These are phyloP conservation scores for Lemur catta DNA, from an alignment of 2,797 vertebrate species.

Conservation along the genomic window DNA sequence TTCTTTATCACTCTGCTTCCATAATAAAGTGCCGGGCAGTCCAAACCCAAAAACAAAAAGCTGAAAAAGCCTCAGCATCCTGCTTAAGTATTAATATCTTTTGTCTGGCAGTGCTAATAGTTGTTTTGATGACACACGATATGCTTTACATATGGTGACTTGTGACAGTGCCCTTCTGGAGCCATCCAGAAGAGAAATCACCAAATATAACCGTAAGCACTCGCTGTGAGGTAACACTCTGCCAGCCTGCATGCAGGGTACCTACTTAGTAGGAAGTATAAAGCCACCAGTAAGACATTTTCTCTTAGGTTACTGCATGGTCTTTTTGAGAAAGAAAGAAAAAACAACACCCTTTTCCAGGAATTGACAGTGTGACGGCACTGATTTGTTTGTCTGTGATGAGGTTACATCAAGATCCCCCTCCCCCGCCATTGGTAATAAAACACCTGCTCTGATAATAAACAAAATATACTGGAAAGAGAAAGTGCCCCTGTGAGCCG, in stretches of 20 bases:
- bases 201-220: slow-evolving; percentile 63
- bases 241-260: slow-evolving; percentile 81
- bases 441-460: slow-evolving; percentile 90
- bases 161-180: slow-evolving; percentile 61
- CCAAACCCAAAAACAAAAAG: not conserved
- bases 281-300: slow-evolving; percentile 81
- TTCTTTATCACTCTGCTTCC: not conserved
- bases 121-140: slow-evolving; percentile 61
- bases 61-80: not conserved
- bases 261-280: slow-evolving; percentile 84
- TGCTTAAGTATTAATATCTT: not conserved
- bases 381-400: slow-evolving; percentile 86
- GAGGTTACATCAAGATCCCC: slow-evolving; percentile 82
- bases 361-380: slow-evolving; percentile 77
- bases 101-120: not conserved
- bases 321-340: slow-evolving; percentile 81
- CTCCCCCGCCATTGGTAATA: slow-evolving; percentile 80
- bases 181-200: slow-evolving; percentile 57
- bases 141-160: slow-evolving; percentile 67
- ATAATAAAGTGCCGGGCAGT: slow-evolving; percentile 9
- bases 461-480: slow-evolving; percentile 82
- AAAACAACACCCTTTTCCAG: slow-evolving; percentile 67
- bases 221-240: slow-evolving; percentile 74
- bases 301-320: slow-evolving; percentile 86
- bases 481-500: slow-evolving; percentile 86